Conservation (phyloP, 2,888 invertebrate species). For the Cataglyphis albicans region DNA sequence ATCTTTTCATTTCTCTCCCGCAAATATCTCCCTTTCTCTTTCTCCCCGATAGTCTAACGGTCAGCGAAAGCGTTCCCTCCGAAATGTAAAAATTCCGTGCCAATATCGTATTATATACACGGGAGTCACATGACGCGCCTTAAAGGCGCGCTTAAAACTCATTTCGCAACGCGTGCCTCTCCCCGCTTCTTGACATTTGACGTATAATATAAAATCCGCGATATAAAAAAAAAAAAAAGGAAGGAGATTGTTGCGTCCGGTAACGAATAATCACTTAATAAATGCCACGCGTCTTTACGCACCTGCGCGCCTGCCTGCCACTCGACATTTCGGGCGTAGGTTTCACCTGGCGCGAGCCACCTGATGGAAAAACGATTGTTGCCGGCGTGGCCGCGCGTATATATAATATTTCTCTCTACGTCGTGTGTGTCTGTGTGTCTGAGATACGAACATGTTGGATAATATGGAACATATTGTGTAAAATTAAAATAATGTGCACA, state of each 20-base stretch:
- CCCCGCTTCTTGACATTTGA: constrained; percentile 69
- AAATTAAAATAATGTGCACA: too few relatives aligned
- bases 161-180: constrained; percentile 57
- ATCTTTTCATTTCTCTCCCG: not conserved
- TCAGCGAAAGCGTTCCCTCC: not conserved
- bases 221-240: constrained; percentile 64
- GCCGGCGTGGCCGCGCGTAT: not conserved
- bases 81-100: constrained; percentile 56
- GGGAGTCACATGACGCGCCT: constrained; percentile 21
- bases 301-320: constrained; percentile 46
- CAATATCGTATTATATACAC: constrained; percentile 39
- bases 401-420: too few relatives aligned
- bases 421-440: too few relatives aligned
- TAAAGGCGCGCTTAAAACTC: constrained; percentile 28
- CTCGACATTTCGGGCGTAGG: constrained; percentile 58
- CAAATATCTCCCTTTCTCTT: not conserved
- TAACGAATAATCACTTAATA: constrained; percentile 71
- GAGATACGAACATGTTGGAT: too few relatives aligned
- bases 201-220: constrained; percentile 58
- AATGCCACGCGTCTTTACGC: constrained; percentile 67
- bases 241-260: constrained; percentile 61
- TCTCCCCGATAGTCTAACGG: not conserved
- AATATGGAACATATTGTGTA: too few relatives aligned
- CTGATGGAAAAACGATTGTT: constrained; percentile 40
- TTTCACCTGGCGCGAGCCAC: constrained; percentile 40